A percentile compares a stretch with the other conserved stretches of the same genome.
Evolutionary conservation across 2,113 vertebrate species (phyloP).

Genomic region (Ramphastos sulfuratus): DNA sequence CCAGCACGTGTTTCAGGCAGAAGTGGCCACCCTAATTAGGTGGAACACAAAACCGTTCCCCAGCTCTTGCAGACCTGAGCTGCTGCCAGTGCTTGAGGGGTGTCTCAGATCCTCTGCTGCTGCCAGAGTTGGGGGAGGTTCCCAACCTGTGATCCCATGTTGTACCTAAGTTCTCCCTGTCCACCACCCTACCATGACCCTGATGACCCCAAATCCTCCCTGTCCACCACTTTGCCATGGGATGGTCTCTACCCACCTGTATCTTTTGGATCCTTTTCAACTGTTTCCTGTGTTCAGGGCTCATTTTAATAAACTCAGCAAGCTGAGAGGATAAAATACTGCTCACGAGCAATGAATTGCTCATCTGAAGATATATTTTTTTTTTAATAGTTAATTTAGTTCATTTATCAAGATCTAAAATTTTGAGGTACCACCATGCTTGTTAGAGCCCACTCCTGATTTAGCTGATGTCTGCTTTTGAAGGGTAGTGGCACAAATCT

Average conservation of each 20-base stretch:
- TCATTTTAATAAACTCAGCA: accelerated
- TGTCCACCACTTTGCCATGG: neutral
- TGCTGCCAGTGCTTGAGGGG: neutral
- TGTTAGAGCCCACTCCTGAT: neutral
- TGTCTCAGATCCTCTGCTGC: neutral
- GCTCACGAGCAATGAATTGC: neutral
- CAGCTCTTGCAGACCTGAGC: neutral
- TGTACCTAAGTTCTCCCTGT: neutral
- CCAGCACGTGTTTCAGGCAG: neutral
- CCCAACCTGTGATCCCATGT: neutral
- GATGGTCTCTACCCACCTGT: neutral
- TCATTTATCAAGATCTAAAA: neutral
- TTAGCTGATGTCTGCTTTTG: neutral
- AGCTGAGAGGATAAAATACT: neutral
- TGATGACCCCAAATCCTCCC: neutral
- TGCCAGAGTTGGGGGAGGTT: neutral
- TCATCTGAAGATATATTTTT: neutral
- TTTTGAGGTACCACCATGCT: accelerated
- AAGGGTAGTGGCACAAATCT: neutral
- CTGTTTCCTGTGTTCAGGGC: neutral
- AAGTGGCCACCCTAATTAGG: slow-evolving; percentile 35
- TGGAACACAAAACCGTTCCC: slow-evolving; percentile 23
- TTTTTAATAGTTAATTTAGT: too few relatives aligned
- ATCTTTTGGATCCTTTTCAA: neutral
- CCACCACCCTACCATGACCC: too few relatives aligned